These are phyloP conservation scores for Centroberyx gerrardi DNA, from an alignment of 2,797 vertebrate species.

Conservation along the genomic window DNA sequence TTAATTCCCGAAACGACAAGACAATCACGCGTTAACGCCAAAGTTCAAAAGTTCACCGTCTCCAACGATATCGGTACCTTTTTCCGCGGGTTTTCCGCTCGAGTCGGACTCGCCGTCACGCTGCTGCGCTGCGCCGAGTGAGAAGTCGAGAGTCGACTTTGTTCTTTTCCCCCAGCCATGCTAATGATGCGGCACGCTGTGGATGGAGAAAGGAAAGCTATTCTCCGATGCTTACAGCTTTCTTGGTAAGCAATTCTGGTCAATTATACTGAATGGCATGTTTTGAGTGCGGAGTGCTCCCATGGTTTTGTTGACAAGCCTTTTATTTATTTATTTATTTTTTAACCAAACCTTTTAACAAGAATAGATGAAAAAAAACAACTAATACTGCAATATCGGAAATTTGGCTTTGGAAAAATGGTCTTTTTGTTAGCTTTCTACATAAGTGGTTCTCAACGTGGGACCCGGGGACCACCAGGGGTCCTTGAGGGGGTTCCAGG, in stretches of 20 bases:
- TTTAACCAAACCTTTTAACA: neutral
- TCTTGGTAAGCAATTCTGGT: conserved; percentile 23
- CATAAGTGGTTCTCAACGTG: too few species aligned
- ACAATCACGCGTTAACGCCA: conserved; percentile 7
- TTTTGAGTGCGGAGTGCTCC: conserved; percentile 10
- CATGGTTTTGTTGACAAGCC: neutral
- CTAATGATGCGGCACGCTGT: conserved; percentile 56
- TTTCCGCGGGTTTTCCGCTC: conserved; percentile 3
- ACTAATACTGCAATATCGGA: too few species aligned
- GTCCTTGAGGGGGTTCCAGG: too few species aligned
- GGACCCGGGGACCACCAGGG: too few species aligned
- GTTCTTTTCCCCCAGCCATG: conserved; percentile 46
- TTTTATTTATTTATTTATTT: too few species aligned
- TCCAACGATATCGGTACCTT: conserved; percentile 20
- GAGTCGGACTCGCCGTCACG: conserved; percentile 2
- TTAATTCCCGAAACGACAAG: conserved; percentile 16
- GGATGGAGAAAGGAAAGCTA: conserved; percentile 17
- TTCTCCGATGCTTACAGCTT: conserved; percentile 12
- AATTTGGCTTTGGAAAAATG: too few species aligned
- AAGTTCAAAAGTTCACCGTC: conserved; percentile 57
- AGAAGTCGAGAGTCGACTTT: too few species aligned
- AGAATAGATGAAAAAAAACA: too few species aligned
- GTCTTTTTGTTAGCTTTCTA: too few species aligned
- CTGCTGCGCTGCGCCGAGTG: conserved; percentile 50
- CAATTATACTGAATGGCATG: conserved; percentile 15